Evolutionary conservation across 2,113 vertebrate genomes (phyloP), one percentile per base, ranked within the genome.

Genomic region (Toxotes chatareus): DNA sequence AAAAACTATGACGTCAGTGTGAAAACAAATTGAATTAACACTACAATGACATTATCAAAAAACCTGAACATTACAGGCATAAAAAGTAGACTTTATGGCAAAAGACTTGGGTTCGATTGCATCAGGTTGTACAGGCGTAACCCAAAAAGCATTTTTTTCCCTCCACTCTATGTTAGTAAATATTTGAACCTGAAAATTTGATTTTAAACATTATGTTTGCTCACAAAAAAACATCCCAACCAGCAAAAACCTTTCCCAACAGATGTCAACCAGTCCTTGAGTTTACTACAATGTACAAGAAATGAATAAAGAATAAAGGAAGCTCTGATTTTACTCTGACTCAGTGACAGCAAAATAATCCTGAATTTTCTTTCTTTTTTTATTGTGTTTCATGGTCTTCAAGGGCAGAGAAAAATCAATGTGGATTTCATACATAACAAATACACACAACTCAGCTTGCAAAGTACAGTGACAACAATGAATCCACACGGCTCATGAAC

Each of bases 391-490:
- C 23, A 53, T 88, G 68, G 64, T 88, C 67, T 83, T 83, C 47
- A 75, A 83, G 75, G 73, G 64, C 66, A 85, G 82, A 88, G 65
- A 64, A 62, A 79, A 80, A 79, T 66, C 60, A 36, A 80, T 72
- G 68, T 42, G 73, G 69, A 65, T 74, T 77, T 85, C 66, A 85
- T 85, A 92, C 83, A 86, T 85, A 82, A 89, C 86, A 87, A 82
- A 87, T 88, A 92, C 78, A 90, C 76, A 89, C 84, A 92, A 80
- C 76, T 87, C 85, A 79, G 79, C 84, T 91, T 80, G 78, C 89
- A 88, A 89, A 86, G 84, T 83, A 93, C 91, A 91, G 60, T 32
- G 74, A 93, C 86, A 80, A 86, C 90, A 79, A 85, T 79, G 83
- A 83, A 34, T 75, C 67, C 75, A 77, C 59, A 72, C 73, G 53